A percentile compares a stretch with the other conserved stretches of the same genome.
phyloP scores from a whole-genome alignment of 1,140 invertebrate genomes.

The Meloidogyne floridensis region DNA sequence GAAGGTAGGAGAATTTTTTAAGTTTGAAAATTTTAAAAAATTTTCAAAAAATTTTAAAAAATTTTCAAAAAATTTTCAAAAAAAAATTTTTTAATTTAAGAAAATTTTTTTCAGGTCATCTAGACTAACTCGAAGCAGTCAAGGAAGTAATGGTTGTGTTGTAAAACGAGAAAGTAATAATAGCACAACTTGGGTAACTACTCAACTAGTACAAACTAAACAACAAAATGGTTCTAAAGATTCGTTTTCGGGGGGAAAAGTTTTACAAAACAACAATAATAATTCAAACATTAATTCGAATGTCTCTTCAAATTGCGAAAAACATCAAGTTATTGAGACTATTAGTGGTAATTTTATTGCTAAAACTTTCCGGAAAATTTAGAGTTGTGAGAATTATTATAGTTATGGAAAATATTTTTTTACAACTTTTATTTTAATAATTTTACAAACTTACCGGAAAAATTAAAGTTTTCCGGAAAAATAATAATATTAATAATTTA shows the following conservation, averaged over 20 bases:
- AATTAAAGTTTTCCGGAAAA: background rate
- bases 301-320: background rate
- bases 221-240: background rate
- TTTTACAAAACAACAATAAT: background rate
- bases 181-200: background rate
- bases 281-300: background rate
- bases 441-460: background rate
- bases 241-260: background rate
- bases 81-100: background rate
- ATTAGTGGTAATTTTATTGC: background rate
- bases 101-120: background rate
- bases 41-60: no score
- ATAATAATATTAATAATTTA: background rate
- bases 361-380: background rate
- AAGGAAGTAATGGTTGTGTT: constrained; percentile 18
- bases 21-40: background rate
- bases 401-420: background rate
- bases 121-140: background rate
- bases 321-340: background rate
- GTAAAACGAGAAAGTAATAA: constrained; percentile 2
- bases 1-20: background rate
- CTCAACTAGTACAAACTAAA: constrained; percentile 9
- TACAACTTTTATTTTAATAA: background rate
- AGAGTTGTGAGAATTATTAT: background rate
- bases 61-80: background rate